These are phyloP conservation scores for Ceratoteleas bidentatus DNA, from an alignment of 1,140 invertebrate species.

Conservation along the genomic window DNA sequence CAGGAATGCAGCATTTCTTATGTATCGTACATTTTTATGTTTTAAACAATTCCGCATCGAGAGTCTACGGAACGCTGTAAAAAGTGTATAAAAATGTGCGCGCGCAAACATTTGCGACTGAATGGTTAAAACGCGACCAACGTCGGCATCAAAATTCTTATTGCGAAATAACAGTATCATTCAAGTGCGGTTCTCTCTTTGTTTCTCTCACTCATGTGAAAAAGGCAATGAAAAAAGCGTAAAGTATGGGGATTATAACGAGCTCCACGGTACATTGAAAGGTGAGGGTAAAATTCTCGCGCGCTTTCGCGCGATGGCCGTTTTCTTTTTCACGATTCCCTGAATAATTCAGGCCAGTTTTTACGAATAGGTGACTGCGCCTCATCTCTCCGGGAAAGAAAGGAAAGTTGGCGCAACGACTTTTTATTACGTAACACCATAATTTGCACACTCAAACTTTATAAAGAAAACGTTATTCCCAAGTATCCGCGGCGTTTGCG, in stretches of 20 bases:
- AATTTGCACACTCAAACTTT: slow-evolving; percentile 42
- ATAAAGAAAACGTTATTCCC: slow-evolving; percentile 30
- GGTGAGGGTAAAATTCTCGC: slow-evolving; percentile 50
- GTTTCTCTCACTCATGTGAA: slow-evolving; percentile 19
- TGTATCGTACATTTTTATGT: too few species aligned
- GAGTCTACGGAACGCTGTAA: too few species aligned
- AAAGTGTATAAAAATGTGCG: too few species aligned
- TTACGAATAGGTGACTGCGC: slow-evolving; percentile 55
- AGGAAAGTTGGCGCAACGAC: slow-evolving; percentile 48
- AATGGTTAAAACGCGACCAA: too few species aligned
- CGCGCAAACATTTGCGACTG: too few species aligned
- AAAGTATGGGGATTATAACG: slow-evolving; percentile 44
- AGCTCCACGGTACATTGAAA: slow-evolving; percentile 40
- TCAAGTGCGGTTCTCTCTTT: slow-evolving; percentile 2
- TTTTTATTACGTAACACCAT: slow-evolving; percentile 48
- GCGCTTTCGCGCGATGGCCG: slow-evolving; percentile 25
- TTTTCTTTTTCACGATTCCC: slow-evolving; percentile 48
- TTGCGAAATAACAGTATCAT: background rate
- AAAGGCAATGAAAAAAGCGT: slow-evolving; percentile 30
- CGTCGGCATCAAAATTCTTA: background rate
- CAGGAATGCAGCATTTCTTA: too few species aligned
- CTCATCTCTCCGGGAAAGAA: slow-evolving; percentile 43
- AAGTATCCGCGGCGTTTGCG: slow-evolving; percentile 12
- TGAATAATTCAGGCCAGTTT: slow-evolving; percentile 66
- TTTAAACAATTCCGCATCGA: too few species aligned